phyloP scores from a whole-genome alignment of 2,888 invertebrate genomes.

The Eugnorisma glareosa region DNA sequence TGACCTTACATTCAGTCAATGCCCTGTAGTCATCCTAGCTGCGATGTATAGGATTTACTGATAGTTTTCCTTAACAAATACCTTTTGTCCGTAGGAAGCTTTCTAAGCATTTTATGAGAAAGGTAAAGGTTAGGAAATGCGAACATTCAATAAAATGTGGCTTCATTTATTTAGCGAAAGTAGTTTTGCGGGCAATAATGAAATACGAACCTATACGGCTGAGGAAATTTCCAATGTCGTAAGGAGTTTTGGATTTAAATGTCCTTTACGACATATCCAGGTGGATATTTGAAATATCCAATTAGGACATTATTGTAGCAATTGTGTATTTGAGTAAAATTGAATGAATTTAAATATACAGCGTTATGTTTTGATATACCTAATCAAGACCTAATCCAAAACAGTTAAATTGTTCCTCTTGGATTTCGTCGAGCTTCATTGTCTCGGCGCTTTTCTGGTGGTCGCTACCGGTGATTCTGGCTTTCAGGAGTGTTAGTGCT shows the following conservation, averaged over 20 bases:
- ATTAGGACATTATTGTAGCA: neutral
- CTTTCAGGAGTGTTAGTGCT: too few species aligned
- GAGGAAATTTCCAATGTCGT: neutral
- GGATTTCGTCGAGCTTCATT: too few species aligned
- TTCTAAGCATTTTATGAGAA: slow-evolving; percentile 34
- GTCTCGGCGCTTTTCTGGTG: too few species aligned
- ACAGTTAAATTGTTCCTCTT: too few species aligned
- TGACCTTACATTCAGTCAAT: slow-evolving; percentile 45
- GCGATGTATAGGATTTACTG: slow-evolving; percentile 42
- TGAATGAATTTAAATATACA: neutral
- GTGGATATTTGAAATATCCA: neutral
- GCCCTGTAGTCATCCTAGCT: slow-evolving; percentile 24
- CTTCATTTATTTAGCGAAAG: slow-evolving; percentile 26
- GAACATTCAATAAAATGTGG: slow-evolving; percentile 43
- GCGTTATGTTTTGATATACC: neutral
- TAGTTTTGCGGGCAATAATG: slow-evolving; percentile 3
- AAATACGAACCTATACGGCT: neutral
- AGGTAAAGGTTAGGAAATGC: slow-evolving; percentile 23
- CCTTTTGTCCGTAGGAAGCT: slow-evolving; percentile 40
- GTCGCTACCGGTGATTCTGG: too few species aligned
- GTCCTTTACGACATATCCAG: neutral
- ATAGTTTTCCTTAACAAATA: slow-evolving; percentile 57
- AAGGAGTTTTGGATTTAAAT: neutral
- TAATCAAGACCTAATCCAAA: neutral
- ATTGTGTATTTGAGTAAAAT: neutral